Evolutionary conservation across 2,888 invertebrate genomes (phyloP).

Genomic region (Microctonus brassicae): DNA sequence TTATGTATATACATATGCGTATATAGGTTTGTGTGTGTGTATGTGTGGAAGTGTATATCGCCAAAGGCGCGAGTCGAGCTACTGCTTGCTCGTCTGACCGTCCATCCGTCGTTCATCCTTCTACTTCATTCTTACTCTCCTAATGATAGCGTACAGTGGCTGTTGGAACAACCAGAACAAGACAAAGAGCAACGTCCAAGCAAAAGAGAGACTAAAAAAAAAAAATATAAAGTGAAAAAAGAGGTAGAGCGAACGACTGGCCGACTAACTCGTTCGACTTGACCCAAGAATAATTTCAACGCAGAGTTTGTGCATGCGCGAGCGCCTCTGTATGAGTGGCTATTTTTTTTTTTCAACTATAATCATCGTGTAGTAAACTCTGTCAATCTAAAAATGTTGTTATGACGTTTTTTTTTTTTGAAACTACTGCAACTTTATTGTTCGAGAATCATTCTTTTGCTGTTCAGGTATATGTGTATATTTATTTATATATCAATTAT

Average conservation of each 20-base stretch:
- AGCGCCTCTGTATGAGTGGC: not conserved
- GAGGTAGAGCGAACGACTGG: not conserved
- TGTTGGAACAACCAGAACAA: slow-evolving; percentile 48
- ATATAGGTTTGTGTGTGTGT: not conserved
- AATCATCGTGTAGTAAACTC: not conserved
- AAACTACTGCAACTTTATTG: no score
- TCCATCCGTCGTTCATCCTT: slow-evolving; percentile 55
- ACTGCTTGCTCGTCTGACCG: not conserved
- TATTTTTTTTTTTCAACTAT: not conserved
- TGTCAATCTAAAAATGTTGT: not conserved
- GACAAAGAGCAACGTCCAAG: slow-evolving; percentile 2
- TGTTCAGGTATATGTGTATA: no score
- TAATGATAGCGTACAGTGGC: slow-evolving; percentile 64
- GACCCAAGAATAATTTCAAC: not conserved
- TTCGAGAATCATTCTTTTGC: no score
- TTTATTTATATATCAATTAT: no score
- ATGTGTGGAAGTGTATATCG: not conserved
- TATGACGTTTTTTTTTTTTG: no score
- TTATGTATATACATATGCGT: not conserved
- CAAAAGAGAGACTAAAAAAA: slow-evolving; percentile 35
- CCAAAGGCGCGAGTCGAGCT: slow-evolving; percentile 19
- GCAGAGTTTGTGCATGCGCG: not conserved
- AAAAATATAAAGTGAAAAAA: not conserved
- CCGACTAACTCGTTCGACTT: slow-evolving; percentile 29
- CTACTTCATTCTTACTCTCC: slow-evolving; percentile 59